A percentile compares a stretch with the other conserved stretches of the same genome.
Conservation (phyloP, 2,797 vertebrate species). For the Naso thynnoides region DNA sequence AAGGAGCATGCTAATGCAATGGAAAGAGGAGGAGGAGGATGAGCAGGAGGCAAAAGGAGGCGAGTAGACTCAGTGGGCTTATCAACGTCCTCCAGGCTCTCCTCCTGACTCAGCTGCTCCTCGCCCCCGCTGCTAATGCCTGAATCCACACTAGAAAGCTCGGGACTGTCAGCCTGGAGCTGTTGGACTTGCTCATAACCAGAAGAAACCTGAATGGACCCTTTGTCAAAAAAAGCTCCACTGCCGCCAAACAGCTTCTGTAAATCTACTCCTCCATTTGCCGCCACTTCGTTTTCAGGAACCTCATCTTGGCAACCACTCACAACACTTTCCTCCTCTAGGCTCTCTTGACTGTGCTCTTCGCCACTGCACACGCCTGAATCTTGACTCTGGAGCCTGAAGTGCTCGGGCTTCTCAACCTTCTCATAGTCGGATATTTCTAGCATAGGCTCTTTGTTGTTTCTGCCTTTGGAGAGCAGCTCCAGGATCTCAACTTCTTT, state of each 20-base stretch:
- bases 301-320: background rate
- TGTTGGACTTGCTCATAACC: conserved; percentile 56
- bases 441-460: background rate
- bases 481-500: conserved; percentile 1
- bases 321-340: conserved; percentile 42
- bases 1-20: background rate
- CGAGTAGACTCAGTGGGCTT: conserved; percentile 27
- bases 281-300: background rate
- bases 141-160: conserved; percentile 63
- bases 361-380: conserved; percentile 55
- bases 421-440: conserved; percentile 64
- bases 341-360: conserved; percentile 60
- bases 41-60: conserved; percentile 35
- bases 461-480: conserved; percentile 23
- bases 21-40: background rate
- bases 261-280: background rate
- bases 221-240: conserved; percentile 14
- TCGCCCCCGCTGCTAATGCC: conserved; percentile 43
- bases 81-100: conserved; percentile 39
- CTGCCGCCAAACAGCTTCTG: conserved; percentile 27
- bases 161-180: background rate
- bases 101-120: conserved; percentile 64
- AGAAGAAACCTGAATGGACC: conserved; percentile 56
- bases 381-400: conserved; percentile 55
- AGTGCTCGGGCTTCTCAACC: conserved; percentile 25